Base-by-base conservation (phyloP, 2,888 invertebrate genomes). In the Pyrgus malvae region DNA sequence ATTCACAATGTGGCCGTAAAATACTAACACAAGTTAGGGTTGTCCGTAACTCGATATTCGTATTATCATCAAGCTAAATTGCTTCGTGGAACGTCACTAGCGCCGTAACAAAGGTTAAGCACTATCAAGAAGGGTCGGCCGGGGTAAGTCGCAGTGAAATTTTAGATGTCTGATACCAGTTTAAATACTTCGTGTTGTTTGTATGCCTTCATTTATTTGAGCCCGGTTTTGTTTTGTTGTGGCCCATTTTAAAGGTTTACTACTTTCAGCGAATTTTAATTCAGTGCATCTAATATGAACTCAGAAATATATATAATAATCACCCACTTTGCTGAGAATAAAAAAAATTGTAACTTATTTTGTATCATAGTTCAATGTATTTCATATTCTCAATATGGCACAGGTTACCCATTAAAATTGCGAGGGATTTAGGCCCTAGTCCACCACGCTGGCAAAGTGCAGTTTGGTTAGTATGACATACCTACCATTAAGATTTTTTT, bases 51-150 rank as follows among this genome's bases (percentile, higher is more conserved):
- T 64, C 64, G 78, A 86, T 84, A 78, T 78, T 71, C 71, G 77
- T 74, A 78, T 78, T 78, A 80, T 78, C 78, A 76, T 80, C 73
- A 77, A 77, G 75, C 70, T 74, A 74, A 83, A 85, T 81, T 80
- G 83, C 79, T 76, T 76, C 74, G 70, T 66, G 67, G 68, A 72
- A 67, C 69, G 65, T 65, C 63, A 64, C 61, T 63, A 56, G 48
- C 51, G 63, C 68, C 68, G 61, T 68, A 69, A 69, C 74, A 76
- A 76, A 80, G 78, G 79, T 78, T 78, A 78, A 81, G 75, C 67
- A 72, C 72, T 74, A 75, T 76, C 72, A 70, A 68, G 65, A 67
- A 68, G 61, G 66, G 63, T 51, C 50, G 51, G 37, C 17, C 33
- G 40, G 56, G 46, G 40, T 44, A 38, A 21, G 56, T 49, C 29